Evolutionary conservation across 2,113 vertebrate genomes (phyloP), one percentile per base, ranked within the genome.

Genomic region (Rhinopomastus cyanomelas): DNA sequence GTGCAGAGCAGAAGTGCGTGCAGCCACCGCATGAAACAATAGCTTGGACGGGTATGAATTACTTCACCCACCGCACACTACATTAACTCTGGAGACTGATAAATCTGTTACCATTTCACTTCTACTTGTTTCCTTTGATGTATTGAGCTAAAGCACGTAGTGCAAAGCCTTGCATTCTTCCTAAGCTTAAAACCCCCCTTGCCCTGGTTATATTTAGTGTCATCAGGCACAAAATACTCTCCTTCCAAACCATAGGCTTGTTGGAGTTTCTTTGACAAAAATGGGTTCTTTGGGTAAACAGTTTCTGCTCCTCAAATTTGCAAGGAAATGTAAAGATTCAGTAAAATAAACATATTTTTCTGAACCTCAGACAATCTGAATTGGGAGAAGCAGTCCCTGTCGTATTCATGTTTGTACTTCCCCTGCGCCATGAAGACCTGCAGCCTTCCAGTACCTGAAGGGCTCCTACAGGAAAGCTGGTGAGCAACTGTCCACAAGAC

Each of bases 11-110:
- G 75, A 85, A 87, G 16, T 60, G 23, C 88, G 76, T 92, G 48
- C 75, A 87, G 71, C 66, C 67, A 66, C 64, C 77, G 48, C 37
- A 57, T 94, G 72, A 89, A 94, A 85, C 75, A 92, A 71, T 56
- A 66, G n/a, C 56, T 93, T 80, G 37, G 59, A 83, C 75, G 29
- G 75, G 78, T 87, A 77, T 1, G 23, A 85, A 74, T 83, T 80
- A 56, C 29, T 90, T 88, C 7, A 44, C 76, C 67, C n/a, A 79
- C 64, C 44, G 77, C 23, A 71, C 67, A n/a, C 20, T 19, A 44
- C 44, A 80, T 69, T 85, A 93, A 59, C 23, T 90, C 42, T 55
- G 55, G 89, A 77, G 67, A 73, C 42, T 39, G 62, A 27, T n/a
- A 92, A 53, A 37, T 37, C 12, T 15, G 51, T 69, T 93, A 72